Evolutionary conservation across 2,113 vertebrate genomes (phyloP), one percentile per base, ranked within the genome.

Genomic region (Pholis gunnellus): DNA sequence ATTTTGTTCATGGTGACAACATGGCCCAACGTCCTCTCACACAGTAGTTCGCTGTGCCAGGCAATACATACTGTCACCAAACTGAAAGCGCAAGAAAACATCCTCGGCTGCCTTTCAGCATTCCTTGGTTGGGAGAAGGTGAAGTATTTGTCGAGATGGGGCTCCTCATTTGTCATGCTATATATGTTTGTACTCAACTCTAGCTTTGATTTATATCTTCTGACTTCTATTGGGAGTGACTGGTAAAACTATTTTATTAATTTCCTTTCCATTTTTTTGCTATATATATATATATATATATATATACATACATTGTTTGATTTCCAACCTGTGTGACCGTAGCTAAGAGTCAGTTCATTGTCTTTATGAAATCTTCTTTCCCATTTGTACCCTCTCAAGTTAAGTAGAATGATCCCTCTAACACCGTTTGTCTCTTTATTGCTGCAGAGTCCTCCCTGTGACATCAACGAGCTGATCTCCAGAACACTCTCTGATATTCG

Each of bases 71-170:
- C 96, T 7, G 89, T 98, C 60, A 92, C 95, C 86, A 95, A 95
- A 89, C 94, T 95, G 34, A 96, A 90, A n/a, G 95, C 97, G 17
- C 87, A 83, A 65, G 93, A 86, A 4, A 95, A 96, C 13, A 72
- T 96, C 34, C 88, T 96, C 67, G 31, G 87, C 78, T 98, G 94
- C 76, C 83, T 98, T 50, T 94, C 91, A 36, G 91, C 92, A 2
- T 98, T 96, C 75, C 94, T 99, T 67, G 95, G 67, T 50, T 99
- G 97, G 97, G 96, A 98, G 13, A 96, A 97, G 98, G 98, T 98
- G 91, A 76, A 91, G 46, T 71, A 86, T 44, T 75, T 38, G 54
- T 69, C 1, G 10, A 81, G 11, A 13, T 57, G 9, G 5, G 3
- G 0, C 42, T 74, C 8, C 42, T 9, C 48, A 42, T 34, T 31